Evolutionary conservation across 1,140 invertebrate species (phyloP).

Genomic region (Micrasema longulum): DNA sequence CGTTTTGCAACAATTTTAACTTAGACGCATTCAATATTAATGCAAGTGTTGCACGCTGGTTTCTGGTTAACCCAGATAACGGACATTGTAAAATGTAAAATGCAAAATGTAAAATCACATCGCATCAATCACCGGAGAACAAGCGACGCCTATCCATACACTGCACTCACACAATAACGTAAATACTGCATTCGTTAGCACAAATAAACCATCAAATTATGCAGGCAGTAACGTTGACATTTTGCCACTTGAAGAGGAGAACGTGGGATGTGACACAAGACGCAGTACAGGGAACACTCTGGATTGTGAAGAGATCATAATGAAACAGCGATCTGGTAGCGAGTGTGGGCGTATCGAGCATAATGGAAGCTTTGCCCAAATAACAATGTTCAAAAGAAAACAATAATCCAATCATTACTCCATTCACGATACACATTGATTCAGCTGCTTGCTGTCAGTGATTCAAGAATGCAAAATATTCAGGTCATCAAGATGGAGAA

Average conservation of each 20-base stretch:
- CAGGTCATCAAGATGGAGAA: too few species aligned
- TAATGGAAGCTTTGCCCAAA: too few species aligned
- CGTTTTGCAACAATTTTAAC: too few species aligned
- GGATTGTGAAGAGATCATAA: constrained; percentile 9
- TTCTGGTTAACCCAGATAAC: constrained; percentile 26
- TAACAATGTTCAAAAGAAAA: too few species aligned
- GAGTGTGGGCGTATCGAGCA: too few species aligned
- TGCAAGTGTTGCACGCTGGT: too few species aligned
- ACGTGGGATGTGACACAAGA: constrained; percentile 30
- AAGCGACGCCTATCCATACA: constrained; percentile 16
- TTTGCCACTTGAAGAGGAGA: constrained; percentile 8
- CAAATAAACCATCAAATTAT: constrained; percentile 17
- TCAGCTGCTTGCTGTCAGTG: too few species aligned
- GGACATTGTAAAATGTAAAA: neutral
- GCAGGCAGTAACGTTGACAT: constrained; percentile 27
- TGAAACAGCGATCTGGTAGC: too few species aligned
- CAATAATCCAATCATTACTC: too few species aligned
- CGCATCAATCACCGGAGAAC: constrained; percentile 43
- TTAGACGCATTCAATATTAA: too few species aligned
- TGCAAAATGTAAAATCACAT: constrained; percentile 1
- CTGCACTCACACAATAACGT: neutral
- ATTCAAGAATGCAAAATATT: too few species aligned
- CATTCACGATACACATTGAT: too few species aligned
- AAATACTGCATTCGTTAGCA: constrained; percentile 4
- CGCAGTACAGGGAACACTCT: neutral